Evolutionary conservation across 1,140 invertebrate genomes (phyloP).

Genomic region (Paraescarpia echinospica): DNA sequence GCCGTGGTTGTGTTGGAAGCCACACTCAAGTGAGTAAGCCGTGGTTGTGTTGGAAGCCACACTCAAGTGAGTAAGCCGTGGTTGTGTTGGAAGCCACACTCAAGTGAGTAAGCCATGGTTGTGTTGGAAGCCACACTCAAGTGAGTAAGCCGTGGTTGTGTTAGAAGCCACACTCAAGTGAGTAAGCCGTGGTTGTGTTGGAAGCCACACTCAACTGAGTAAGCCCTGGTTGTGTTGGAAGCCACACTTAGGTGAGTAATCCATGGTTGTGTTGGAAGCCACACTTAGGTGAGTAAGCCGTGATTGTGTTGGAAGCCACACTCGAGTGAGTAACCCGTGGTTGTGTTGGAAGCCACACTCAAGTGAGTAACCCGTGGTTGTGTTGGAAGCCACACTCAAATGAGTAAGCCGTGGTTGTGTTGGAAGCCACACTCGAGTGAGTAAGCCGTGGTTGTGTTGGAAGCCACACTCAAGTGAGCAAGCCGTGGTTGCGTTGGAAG

Average conservation of each 20-base stretch:
- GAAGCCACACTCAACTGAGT: too few species aligned
- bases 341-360: background rate
- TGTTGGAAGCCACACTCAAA: background rate
- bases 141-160: too few species aligned
- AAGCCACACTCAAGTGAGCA: slow-evolving; percentile 82
- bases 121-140: background rate
- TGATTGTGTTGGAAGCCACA: background rate
- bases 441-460: slow-evolving; percentile 91
- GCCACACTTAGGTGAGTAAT: slow-evolving; percentile 78
- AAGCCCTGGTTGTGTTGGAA: slow-evolving; percentile 72
- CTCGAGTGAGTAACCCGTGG: background rate
- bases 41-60: slow-evolving; percentile 90
- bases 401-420: background rate
- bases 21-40: slow-evolving; percentile 89
- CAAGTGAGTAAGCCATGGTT: slow-evolving; percentile 66
- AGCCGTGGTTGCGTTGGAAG: slow-evolving; percentile 71
- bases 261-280: slow-evolving; percentile 75
- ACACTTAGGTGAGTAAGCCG: slow-evolving; percentile 72
- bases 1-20: background rate
- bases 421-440: slow-evolving; percentile 72
- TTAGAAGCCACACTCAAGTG: too few species aligned
- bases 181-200: too few species aligned
- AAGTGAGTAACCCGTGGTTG: background rate
- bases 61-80: slow-evolving; percentile 69
- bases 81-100: slow-evolving; percentile 82